These are phyloP conservation scores for Thunnus albacares DNA, from an alignment of 2,797 vertebrate genomes.

Conservation along the genomic window DNA sequence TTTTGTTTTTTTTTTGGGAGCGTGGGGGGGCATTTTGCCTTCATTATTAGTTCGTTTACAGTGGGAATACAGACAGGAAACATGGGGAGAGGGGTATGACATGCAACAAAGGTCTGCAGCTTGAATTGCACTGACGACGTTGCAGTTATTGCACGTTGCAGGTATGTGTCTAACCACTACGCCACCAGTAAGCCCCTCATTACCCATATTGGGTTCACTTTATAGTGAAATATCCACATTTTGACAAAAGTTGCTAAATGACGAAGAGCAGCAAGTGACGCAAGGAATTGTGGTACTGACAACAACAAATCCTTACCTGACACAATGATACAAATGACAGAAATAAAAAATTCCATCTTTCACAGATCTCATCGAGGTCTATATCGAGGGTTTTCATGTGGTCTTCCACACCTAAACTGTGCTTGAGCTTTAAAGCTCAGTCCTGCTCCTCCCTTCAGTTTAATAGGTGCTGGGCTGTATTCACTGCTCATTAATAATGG, in stretches of 20 bases:
- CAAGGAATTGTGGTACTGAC: too few relatives aligned
- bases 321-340: neutral
- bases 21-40: neutral
- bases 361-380: neutral
- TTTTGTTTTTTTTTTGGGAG: neutral
- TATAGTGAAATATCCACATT: neutral
- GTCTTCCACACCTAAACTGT: slow-evolving; percentile 1
- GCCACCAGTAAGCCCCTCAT: too few relatives aligned
- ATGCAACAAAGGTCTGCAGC: neutral
- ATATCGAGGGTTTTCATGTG: neutral
- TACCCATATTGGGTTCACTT: neutral
- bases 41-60: neutral
- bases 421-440: neutral
- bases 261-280: too few relatives aligned
- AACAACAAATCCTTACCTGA: neutral
- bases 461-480: too few relatives aligned
- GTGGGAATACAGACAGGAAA: neutral
- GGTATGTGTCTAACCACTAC: neutral
- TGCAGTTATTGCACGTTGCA: neutral
- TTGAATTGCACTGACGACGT: neutral
- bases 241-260: neutral
- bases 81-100: neutral
- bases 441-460: neutral
- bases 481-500: neutral
- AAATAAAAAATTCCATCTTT: neutral